These are phyloP conservation scores for Galbula dea DNA, from an alignment of 2,113 vertebrate genomes.

Conservation along the genomic window DNA sequence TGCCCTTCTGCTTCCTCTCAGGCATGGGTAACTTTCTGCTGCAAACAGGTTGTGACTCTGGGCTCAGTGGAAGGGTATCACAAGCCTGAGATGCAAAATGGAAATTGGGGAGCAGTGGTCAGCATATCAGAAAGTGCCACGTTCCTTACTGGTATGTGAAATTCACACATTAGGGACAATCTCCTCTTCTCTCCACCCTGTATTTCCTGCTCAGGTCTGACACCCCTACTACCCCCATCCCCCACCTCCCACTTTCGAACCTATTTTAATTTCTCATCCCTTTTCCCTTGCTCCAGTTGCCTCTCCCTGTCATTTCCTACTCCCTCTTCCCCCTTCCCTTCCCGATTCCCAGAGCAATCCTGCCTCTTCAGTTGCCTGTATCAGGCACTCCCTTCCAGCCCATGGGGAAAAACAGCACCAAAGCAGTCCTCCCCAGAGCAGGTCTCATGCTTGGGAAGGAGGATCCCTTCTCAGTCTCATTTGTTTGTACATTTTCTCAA, in stretches of 20 bases:
- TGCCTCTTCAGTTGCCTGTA: not conserved
- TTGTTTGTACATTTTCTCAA: not conserved
- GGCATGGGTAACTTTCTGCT: not conserved
- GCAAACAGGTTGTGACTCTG: not conserved
- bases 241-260: too few species aligned
- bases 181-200: not conserved
- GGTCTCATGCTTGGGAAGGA: not conserved
- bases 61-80: not conserved
- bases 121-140: not conserved
- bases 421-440: not conserved
- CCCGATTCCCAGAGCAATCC: not conserved
- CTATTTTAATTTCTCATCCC: not conserved
- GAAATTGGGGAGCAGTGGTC: not conserved
- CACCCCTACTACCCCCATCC: rapidly evolving
- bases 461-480: not conserved
- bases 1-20: not conserved
- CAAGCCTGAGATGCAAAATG: not conserved
- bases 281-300: not conserved
- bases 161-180: rapidly evolving
- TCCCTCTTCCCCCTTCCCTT: not conserved
- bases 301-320: not conserved
- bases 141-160: not conserved
- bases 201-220: not conserved
- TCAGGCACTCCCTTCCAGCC: not conserved
- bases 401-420: not conserved